phyloP scores from a whole-genome alignment of 2,888 invertebrate genomes.

The Cyclophora albipunctata region DNA sequence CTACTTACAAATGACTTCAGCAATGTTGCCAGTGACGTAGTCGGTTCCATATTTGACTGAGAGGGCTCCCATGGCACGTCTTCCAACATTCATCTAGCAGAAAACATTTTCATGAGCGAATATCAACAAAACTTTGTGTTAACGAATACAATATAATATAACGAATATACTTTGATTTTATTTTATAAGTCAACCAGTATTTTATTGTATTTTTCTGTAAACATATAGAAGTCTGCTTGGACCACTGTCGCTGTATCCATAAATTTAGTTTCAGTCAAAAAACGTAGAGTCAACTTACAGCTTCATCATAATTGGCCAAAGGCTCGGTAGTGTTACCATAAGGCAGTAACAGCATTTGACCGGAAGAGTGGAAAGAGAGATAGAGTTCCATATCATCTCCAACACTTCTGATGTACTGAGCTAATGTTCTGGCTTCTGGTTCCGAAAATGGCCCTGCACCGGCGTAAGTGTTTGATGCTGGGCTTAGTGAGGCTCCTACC shows the following conservation, averaged over 20 bases:
- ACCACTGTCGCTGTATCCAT: background rate
- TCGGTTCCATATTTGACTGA: conserved; percentile 61
- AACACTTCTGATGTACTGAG: conserved; percentile 69
- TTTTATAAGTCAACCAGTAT: background rate
- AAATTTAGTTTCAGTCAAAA: background rate
- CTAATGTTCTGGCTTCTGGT: conserved; percentile 73
- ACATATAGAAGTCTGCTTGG: background rate
- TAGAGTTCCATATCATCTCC: conserved; percentile 74
- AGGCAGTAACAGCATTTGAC: conserved; percentile 81
- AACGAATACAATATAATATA: too few species aligned
- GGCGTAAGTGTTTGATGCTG: conserved; percentile 79
- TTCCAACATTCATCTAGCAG: conserved; percentile 57
- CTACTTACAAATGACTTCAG: conserved; percentile 71
- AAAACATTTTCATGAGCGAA: background rate
- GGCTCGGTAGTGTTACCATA: conserved; percentile 79
- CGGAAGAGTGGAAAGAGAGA: conserved; percentile 83
- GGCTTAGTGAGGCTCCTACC: conserved; percentile 70
- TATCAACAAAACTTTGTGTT: too few species aligned
- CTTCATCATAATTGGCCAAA: conserved; percentile 74
- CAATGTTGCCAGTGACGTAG: conserved; percentile 70
- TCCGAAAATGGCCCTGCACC: conserved; percentile 83
- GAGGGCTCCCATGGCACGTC: conserved; percentile 66
- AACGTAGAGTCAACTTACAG: conserved; percentile 47
- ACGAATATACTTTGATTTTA: too few species aligned
- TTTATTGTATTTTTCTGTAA: background rate